Evolutionary conservation across 2,888 invertebrate species (phyloP), one percentile per base, ranked within the genome.

Genomic region (Drosophila anomalata): DNA sequence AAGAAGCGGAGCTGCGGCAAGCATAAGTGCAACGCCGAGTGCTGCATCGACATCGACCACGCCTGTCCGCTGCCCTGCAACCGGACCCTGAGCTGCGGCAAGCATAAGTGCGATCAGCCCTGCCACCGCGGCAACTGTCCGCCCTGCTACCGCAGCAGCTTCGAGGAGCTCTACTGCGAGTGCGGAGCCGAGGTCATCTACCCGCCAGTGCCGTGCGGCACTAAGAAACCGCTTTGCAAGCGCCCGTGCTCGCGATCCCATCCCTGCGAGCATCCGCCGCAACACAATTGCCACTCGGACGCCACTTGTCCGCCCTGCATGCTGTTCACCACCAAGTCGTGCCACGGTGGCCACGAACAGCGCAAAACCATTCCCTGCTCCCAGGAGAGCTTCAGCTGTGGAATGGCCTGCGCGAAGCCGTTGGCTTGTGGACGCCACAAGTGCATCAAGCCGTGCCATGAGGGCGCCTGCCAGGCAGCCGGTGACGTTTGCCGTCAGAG

Each of bases 121-220:
- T 99, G 99, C 91, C 99, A 99, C 92, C 94, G 95, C 57, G 97
- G 97, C 20, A 95, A 95, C 82, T 97, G 97, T 89, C 93, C 94
- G 44, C 95, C 95, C 2, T 98, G 97, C 91, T 94, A 95, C 78
- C 93, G 95, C 81, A 94, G 96, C 83, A 92, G 94, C 88, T 98
- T 98, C 92, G 96, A 97, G 56, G 99, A 99, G 92, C 92, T 99
- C 54, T 94, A 94, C 20, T 99, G 99, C 91, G 96, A 96, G 89
- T 99, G 99, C 91, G 98, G 99, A 7, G 93, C 94, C 0, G 94
- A 95, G 76, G 96, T 98, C 31, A 92, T 96, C 57, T 95, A 95
- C 90, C 99, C 99, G 1, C 99, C 99, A 0, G 95, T 99, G 53
- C 95, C 97, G 0, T 99, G 99, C 91, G 99, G 99, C 17, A 96